Base-by-base conservation (phyloP, 2,888 invertebrate genomes). In the Drosophila paranaensis region DNA sequence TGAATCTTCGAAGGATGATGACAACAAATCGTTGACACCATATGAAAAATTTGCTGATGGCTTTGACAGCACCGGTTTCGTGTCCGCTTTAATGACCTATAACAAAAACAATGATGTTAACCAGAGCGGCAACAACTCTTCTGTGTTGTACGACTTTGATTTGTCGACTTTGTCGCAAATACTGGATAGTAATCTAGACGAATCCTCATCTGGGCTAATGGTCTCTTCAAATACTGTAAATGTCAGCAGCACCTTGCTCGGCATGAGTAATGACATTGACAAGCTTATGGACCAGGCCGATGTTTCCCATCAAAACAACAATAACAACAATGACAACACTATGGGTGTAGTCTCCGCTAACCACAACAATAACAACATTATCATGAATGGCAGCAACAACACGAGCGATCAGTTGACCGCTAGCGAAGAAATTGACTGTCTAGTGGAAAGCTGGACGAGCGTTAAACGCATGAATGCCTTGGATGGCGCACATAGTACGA, bases 61-160 rank as follows among this genome's bases (percentile, higher is more conserved):
- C 6, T 91, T 91, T 55, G 92, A 92, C 60, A 92, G 92, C 69
- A 92, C 91, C 35, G 91, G 91, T 1, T 92, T 92, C 55, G 91
- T 91, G 20, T 86, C 91, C 8, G 92, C 91, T 13, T 37, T 87
- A 6, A 84, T 87, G 81, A 86, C 88, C 13, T 84, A 81, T 46
- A 87, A 88, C 53, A 88, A 90, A 40, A 88, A 83, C 51, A 83
- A 80, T 51, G 82, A 79, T 6, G 81, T 61, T 2, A 62, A 60
- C n/a, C 82, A 82, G 39, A 57, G 77, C 10, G 75, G 77, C 3
- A 90, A 88, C 27, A 90, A 90, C 37, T 77, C 80, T 2, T 88
- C 90, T 11, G 68, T 81, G 14, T 55, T 90, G 6, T 82, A 89
- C n/a, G 88, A 90, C 46, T 86, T 90, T 48, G 87, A 90, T 74